phyloP scores from a whole-genome alignment of 2,797 vertebrate genomes.

The Typhlichthys eigenmanni region DNA sequence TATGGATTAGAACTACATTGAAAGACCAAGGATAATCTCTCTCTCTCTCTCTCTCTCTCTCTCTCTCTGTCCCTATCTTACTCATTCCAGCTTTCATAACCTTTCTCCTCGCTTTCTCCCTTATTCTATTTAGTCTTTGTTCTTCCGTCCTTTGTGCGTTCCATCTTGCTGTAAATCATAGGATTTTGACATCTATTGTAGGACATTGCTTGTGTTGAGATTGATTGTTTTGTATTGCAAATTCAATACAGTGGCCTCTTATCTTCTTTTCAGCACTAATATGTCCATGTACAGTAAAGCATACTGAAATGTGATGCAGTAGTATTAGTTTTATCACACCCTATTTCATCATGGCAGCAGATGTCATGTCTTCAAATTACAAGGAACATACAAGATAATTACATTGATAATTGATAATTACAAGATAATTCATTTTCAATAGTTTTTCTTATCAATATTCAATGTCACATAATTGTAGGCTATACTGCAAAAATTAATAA shows the following conservation, averaged over 20 bases:
- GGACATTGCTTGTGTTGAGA: slow-evolving; percentile 27
- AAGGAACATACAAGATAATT: too few relatives aligned
- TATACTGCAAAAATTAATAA: too few relatives aligned
- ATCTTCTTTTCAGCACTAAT: slow-evolving; percentile 15
- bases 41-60: slow-evolving; percentile 2
- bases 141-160: neutral
- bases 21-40: slow-evolving; percentile 49
- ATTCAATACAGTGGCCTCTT: slow-evolving; percentile 13
- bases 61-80: slow-evolving; percentile 15
- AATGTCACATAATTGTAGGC: too few relatives aligned
- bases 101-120: slow-evolving; percentile 7
- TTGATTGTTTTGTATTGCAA: slow-evolving; percentile 28
- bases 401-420: too few relatives aligned
- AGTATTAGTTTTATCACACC: neutral
- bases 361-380: neutral
- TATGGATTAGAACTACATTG: slow-evolving; percentile 58
- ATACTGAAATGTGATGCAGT: neutral
- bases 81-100: slow-evolving; percentile 12
- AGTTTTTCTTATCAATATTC: too few relatives aligned
- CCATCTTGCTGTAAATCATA: slow-evolving; percentile 9
- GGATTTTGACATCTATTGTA: slow-evolving; percentile 18
- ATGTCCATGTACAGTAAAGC: neutral
- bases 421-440: too few relatives aligned
- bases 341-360: neutral
- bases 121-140: neutral